phyloP scores from a whole-genome alignment of 2,113 vertebrate genomes.

The Pollachius pollachius region DNA sequence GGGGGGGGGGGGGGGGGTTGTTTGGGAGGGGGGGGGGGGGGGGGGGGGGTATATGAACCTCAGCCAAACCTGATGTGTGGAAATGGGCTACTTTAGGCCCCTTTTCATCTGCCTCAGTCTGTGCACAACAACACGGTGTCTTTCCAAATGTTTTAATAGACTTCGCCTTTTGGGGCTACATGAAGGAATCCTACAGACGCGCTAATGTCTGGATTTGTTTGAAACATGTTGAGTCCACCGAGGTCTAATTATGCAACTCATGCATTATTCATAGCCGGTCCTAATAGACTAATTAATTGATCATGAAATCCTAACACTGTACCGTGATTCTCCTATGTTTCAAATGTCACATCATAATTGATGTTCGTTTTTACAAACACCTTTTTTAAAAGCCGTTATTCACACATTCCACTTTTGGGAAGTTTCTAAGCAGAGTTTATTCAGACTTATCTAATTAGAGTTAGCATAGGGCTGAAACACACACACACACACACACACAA shows the following conservation, averaged over 20 bases:
- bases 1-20: conserved; percentile 27
- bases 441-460: conserved; percentile 42
- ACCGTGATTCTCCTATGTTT: conserved; percentile 53
- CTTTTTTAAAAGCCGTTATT: conserved; percentile 45
- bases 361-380: conserved; percentile 70
- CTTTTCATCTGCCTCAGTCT: conserved; percentile 70
- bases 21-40: conserved; percentile 66
- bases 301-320: conserved; percentile 50
- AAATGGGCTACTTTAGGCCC: conserved; percentile 60
- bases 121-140: conserved; percentile 69
- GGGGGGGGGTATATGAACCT: conserved; percentile 60
- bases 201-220: conserved; percentile 67
- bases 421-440: conserved; percentile 32
- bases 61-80: conserved; percentile 71
- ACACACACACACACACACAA: not conserved
- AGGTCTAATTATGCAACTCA: conserved; percentile 64
- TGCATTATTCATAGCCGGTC: conserved; percentile 66
- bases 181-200: conserved; percentile 66
- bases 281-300: conserved; percentile 70
- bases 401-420: conserved; percentile 44
- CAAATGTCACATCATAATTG: conserved; percentile 63
- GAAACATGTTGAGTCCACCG: conserved; percentile 62
- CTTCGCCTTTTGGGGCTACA: conserved; percentile 60
- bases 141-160: conserved; percentile 69
- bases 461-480: conserved; percentile 23